Evolutionary conservation across 1,140 invertebrate species (phyloP), one percentile per base, ranked within the genome.

Genomic region (Ceratitis capitata): DNA sequence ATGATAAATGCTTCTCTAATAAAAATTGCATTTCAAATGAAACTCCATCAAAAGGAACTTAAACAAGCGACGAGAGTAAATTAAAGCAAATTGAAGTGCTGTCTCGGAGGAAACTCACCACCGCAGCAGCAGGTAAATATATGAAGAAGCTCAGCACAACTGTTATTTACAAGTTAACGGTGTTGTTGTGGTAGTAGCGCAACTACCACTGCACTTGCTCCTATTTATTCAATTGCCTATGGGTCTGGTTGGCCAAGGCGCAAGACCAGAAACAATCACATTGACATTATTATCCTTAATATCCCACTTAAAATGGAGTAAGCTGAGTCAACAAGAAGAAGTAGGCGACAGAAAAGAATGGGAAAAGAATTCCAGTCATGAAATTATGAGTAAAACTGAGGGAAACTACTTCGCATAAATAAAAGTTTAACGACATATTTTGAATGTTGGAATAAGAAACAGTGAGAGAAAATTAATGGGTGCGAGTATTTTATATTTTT

Each of bases 201-300:
- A n/a, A n/a, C n/a, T n/a, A n/a, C n/a, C n/a, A n/a, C n/a, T n/a
- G n/a, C n/a, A n/a, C 19, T 0, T 7, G 51, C 51, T 56, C 5
- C 10, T 56, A 23, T 9, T n/a, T n/a, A n/a, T 23, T 0, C 51
- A 19, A 56, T 56, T 61, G 26, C 7, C 23, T 61, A 61, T 14
- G 12, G 58, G 58, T 26, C n/a, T 61, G 29, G 58, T 29, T 16
- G 16, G 51, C 1, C 29, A 7, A 35, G 61, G 61, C 61, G 61
- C 61, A 69, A 35, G n/a, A n/a, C 32, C 61, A 69, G 32, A 69
- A 69, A 69, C 16, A 69, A 69, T 69, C 19, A 69, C 61, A 69
- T 69, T 69, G 39, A 10, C 32, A 4, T 69, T 69, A 69, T 39
- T 39, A 39, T 69, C 9, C 32, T 39, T 69, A 35, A 69, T 3